Conservation (phyloP, 2,113 vertebrate species). For the Oceanites oceanicus region DNA sequence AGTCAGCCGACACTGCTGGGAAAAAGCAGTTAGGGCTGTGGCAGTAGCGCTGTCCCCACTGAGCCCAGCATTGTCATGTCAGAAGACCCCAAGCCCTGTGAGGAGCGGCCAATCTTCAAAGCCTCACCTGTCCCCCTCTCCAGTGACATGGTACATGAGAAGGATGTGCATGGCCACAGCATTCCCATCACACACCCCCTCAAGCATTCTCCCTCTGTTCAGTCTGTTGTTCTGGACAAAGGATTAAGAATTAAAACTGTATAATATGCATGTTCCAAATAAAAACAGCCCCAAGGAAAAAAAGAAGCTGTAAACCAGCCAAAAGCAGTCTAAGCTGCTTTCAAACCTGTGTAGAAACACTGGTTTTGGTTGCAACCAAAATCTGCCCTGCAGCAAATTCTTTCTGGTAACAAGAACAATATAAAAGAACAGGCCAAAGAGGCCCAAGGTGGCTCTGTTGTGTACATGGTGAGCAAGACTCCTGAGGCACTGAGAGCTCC, state of each 20-base stretch:
- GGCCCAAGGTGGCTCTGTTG: too few species aligned
- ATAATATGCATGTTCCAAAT: not conserved
- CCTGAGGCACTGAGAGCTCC: not conserved
- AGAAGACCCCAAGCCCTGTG: not conserved
- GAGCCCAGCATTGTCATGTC: not conserved
- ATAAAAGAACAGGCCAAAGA: not conserved
- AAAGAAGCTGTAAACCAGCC: not conserved
- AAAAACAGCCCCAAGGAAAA: not conserved
- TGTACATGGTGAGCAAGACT: not conserved
- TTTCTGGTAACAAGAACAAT: not conserved
- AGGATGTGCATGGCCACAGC: not conserved
- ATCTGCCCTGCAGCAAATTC: not conserved
- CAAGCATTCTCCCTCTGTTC: not conserved
- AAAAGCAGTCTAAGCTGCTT: not conserved
- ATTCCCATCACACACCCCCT: not conserved
- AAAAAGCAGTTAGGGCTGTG: not conserved
- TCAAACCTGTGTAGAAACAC: not conserved
- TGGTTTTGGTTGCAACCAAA: rapidly evolving
- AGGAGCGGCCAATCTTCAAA: not conserved
- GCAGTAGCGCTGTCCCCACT: not conserved
- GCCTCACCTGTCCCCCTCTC: not conserved
- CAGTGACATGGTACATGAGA: not conserved
- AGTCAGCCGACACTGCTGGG: not conserved
- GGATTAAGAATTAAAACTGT: not conserved
- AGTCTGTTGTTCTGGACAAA: not conserved